These are phyloP conservation scores for Connochaetes taurinus DNA, from an alignment of 2,113 vertebrate species.

Conservation along the genomic window DNA sequence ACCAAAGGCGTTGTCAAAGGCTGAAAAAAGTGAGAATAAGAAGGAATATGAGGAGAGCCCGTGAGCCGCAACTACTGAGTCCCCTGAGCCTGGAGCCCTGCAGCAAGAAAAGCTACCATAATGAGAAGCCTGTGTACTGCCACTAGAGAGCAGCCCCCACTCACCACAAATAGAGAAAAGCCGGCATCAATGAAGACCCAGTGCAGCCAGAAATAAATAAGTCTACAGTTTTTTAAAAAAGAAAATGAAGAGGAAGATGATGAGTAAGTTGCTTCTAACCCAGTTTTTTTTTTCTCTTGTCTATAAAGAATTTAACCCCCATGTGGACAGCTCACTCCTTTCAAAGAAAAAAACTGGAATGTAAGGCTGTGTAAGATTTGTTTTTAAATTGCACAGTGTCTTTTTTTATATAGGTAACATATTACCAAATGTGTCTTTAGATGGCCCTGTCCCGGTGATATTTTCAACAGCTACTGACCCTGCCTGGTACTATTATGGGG, in stretches of 20 bases:
- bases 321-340: slow-evolving; percentile 91
- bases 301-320: slow-evolving; percentile 93
- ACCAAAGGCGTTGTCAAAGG: neutral
- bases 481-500: slow-evolving; percentile 88
- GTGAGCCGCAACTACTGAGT: fast-evolving
- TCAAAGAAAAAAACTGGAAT: slow-evolving; percentile 86
- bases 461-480: slow-evolving; percentile 86
- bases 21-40: neutral
- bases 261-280: neutral
- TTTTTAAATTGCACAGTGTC: slow-evolving; percentile 93
- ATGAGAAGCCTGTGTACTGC: neutral
- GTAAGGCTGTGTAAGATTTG: slow-evolving; percentile 94
- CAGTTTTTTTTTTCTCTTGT: slow-evolving; percentile 85
- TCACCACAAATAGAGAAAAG: neutral
- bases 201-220: neutral
- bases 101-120: neutral
- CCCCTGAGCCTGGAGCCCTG: neutral
- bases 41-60: neutral
- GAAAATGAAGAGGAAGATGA: neutral
- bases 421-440: slow-evolving; percentile 94
- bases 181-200: neutral
- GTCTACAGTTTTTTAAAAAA: neutral
- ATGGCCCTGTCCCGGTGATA: slow-evolving; percentile 89
- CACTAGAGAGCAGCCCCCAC: neutral
- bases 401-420: slow-evolving; percentile 96